phyloP scores from a whole-genome alignment of 2,113 vertebrate species.

The Loxodonta africana region DNA sequence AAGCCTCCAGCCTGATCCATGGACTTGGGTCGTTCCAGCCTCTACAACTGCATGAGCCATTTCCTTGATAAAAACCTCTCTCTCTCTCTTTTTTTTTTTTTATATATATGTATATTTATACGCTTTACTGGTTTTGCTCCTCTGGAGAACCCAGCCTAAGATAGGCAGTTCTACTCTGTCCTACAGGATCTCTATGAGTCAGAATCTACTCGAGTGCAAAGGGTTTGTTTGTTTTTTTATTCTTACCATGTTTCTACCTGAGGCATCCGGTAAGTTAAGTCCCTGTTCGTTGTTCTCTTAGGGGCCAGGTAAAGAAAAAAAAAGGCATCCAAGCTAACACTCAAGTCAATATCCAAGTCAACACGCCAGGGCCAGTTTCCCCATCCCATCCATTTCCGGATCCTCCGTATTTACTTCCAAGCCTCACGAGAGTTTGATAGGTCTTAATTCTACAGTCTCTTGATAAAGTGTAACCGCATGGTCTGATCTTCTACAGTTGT shows the following conservation, averaged over 20 bases:
- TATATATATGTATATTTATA: no score
- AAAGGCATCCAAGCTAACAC: not conserved
- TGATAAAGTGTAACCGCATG: not conserved
- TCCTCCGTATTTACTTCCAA: not conserved
- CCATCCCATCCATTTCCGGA: not conserved
- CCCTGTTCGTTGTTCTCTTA: not conserved
- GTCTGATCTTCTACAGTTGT: not conserved
- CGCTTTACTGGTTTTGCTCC: no score
- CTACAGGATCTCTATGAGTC: no score
- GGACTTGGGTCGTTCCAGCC: no score
- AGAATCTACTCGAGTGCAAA: no score
- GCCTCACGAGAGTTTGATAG: not conserved
- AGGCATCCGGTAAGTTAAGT: not conserved
- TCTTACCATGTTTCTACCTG: not conserved
- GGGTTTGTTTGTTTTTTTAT: no score
- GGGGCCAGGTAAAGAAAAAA: not conserved
- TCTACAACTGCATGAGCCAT: no score
- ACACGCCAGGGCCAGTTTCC: not conserved
- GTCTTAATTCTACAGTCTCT: not conserved
- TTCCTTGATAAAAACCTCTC: no score
- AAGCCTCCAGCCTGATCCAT: no score
- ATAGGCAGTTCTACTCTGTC: no score
- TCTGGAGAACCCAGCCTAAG: no score
- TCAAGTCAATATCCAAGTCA: not conserved
- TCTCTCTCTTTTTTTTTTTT: no score